Base-by-base conservation (phyloP, 2,113 vertebrate genomes). In the Psilopogon haemacephalus region DNA sequence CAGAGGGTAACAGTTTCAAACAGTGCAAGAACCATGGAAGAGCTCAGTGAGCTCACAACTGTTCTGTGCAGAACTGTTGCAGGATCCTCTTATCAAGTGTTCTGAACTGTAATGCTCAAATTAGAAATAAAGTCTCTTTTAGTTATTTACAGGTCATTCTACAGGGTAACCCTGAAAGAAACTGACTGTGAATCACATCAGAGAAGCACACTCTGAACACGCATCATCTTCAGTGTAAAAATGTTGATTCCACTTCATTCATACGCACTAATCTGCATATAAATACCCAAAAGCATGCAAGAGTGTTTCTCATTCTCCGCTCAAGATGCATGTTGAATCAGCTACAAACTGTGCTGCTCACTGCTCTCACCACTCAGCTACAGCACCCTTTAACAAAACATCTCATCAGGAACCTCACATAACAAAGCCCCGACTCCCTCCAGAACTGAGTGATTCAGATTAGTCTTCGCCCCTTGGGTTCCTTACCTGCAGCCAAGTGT, bases 401-500 rank as follows among this genome's bases (percentile, higher is more conserved):
- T 50, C 32, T 55, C 32, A 70, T 46, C 23, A 15, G 0, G 7
- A 32, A n/a, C 50, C 55, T 24, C 37, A n/a, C 4, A 15, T 30
- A 58, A 84, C 20, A 84, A 75, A 90, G 20, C 28, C 23, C n/a
- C 79, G 28, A 52, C 15, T 76, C 8, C 7, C 17, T n/a, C 15
- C 12, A 63, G 42, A 91, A 67, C 46, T 20, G 60, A 32, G n/a
- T n/a, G n/a, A n/a, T n/a, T n/a, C n/a, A n/a, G 35, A 63, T 33
- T n/a, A 20, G 18, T 32, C 42, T 59, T 23, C 52, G 55, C 4
- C 23, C 9, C 69, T 63, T n/a, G 28, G 28, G 37, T 6, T 37
- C 33, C 59, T 96, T 97, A 99, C 99, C 98, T 99, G 99, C 44
- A 99, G 93, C 99, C 99, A 99, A 8, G 99, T 99, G 89, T 99